Evolutionary conservation across 2,797 vertebrate genomes (phyloP).

Genomic region (Hypotaenidia philippensis): DNA sequence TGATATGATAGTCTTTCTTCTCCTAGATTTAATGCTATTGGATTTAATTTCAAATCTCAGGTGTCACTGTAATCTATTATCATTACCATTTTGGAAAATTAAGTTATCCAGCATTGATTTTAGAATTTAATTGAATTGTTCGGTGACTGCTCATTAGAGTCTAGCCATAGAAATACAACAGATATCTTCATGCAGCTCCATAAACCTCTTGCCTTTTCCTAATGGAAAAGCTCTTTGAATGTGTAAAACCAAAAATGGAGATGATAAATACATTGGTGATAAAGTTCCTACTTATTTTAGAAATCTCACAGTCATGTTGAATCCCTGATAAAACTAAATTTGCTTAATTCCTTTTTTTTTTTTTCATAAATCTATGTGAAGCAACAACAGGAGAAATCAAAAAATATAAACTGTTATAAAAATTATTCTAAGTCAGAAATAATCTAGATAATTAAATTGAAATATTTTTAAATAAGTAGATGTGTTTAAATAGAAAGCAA

Average conservation of each 20-base stretch:
- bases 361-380: neutral
- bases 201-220: neutral
- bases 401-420: neutral
- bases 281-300: neutral
- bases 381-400: neutral
- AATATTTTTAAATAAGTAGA: neutral
- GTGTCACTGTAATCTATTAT: neutral
- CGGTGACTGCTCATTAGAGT: neutral
- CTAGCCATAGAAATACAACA: constrained; percentile 16
- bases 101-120: constrained; percentile 18
- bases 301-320: neutral
- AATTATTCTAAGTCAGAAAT: neutral
- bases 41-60: constrained; percentile 35
- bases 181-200: neutral
- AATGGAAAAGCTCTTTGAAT: neutral
- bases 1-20: neutral
- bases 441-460: neutral
- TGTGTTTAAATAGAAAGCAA: neutral
- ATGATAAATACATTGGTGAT: neutral
- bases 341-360: neutral
- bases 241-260: neutral
- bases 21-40: neutral
- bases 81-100: constrained; percentile 3
- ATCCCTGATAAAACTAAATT: neutral
- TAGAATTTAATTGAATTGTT: constrained; percentile 24